Conservation (phyloP, 2,113 vertebrate species). For the Pipra filicauda region DNA sequence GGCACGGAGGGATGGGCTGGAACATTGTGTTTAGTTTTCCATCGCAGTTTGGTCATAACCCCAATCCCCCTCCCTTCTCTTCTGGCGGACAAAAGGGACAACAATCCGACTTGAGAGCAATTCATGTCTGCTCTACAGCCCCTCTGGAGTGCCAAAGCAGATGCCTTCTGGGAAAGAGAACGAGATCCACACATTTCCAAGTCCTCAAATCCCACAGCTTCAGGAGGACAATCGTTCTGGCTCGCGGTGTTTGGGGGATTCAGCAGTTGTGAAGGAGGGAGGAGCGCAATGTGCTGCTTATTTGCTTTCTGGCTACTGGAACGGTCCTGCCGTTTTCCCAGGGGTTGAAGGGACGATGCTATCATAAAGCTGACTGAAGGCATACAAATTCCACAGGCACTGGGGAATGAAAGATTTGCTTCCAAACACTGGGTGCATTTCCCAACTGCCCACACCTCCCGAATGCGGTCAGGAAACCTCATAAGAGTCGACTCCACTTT, state of each 20-base stretch:
- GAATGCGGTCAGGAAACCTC: not conserved
- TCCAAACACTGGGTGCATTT: slow-evolving; percentile 27
- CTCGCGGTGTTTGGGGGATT: not conserved
- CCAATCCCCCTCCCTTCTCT: not conserved
- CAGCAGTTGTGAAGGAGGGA: not conserved
- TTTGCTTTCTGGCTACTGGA: slow-evolving; percentile 11
- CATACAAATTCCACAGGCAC: slow-evolving; percentile 8
- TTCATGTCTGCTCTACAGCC: not conserved
- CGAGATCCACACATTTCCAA: not conserved
- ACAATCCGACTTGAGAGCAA: not conserved
- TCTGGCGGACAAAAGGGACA: not conserved
- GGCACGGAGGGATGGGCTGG: not conserved
- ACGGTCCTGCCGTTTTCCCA: slow-evolving; percentile 41
- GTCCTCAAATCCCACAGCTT: not conserved
- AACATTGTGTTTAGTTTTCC: not conserved
- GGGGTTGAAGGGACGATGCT: slow-evolving; percentile 33
- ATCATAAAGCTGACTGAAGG: slow-evolving; percentile 24
- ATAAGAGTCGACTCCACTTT: not conserved
- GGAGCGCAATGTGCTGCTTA: not conserved
- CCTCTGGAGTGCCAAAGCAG: not conserved
- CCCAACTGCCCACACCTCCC: slow-evolving; percentile 30
- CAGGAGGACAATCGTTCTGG: not conserved
- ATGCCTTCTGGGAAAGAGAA: not conserved
- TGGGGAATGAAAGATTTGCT: slow-evolving; percentile 22
- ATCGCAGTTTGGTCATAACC: not conserved